Evolutionary conservation across 2,113 vertebrate species (phyloP).

Genomic region (Naja naja): DNA sequence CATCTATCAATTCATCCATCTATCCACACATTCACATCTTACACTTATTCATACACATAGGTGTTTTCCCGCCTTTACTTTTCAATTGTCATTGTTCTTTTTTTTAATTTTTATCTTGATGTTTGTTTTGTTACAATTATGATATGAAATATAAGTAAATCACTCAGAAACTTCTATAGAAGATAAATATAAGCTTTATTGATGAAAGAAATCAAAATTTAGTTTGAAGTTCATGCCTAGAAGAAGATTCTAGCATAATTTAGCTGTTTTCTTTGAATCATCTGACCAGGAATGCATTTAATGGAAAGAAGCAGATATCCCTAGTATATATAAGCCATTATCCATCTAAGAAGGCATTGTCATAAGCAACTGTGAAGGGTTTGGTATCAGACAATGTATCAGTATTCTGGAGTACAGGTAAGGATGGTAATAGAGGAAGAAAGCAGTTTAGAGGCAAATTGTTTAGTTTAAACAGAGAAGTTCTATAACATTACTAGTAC

Average conservation of each 20-base stretch:
- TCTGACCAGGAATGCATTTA: not conserved
- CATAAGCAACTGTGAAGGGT: not conserved
- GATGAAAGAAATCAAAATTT: not conserved
- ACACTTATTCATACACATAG: too few species aligned
- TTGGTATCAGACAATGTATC: not conserved
- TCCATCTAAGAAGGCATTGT: not conserved
- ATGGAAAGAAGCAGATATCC: not conserved
- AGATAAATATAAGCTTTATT: not conserved
- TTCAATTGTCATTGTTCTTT: too few species aligned
- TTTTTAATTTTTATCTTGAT: too few species aligned
- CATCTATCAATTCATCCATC: too few species aligned
- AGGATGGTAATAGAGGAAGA: not conserved
- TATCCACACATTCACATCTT: too few species aligned
- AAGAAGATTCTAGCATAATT: not conserved
- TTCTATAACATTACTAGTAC: not conserved
- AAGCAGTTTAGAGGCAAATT: not conserved
- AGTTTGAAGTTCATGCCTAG: not conserved
- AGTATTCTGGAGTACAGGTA: not conserved
- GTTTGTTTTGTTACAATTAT: too few species aligned
- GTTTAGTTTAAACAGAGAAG: not conserved
- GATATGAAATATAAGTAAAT: too few species aligned
- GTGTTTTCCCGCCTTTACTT: too few species aligned
- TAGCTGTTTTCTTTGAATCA: not conserved
- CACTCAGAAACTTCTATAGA: too few species aligned
- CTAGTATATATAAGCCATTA: not conserved